Evolutionary conservation across 2,113 vertebrate genomes (phyloP), one percentile per base, ranked within the genome.

Genomic region (Microcebus murinus): DNA sequence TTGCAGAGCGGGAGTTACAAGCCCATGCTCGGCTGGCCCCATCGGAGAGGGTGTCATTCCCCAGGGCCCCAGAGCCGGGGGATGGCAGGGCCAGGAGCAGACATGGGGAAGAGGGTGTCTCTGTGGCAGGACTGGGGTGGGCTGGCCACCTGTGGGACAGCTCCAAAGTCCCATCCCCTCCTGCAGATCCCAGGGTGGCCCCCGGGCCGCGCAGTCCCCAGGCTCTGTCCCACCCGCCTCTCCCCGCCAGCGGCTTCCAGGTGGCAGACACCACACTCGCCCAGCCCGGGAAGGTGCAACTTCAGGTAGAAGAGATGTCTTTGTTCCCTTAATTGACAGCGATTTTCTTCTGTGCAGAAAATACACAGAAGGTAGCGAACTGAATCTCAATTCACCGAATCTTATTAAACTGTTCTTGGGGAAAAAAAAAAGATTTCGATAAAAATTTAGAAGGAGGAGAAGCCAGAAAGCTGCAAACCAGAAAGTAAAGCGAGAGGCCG

Each of bases 321-420:
- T 80, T 77, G 83, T 97, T 50, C 50, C 74, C 18, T 59, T 96
- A 91, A 93, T 63, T 87, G 87, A 94, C 96, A 67, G 63, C 39
- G 68, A 86, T 90, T 89, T 77, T 97, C 90, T 93, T 55, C 74
- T 48, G 42, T 15, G 97, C 94, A 80, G 92, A 84, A 96, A 96
- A 95, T 57, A 61, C 31, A 83, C 87, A 81, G 94, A 97, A 96
- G 74, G 39, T 71, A 92, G 52, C 2, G 3, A 77, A 95, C 87
- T 68, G 90, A 76, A 84, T 76, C 91, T 92, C 90, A 84, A 14
- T 68, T 86, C 70, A n/a, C 70, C 70, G 87, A 0, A 0, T 83
- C 81, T 90, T 94, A 90, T 82, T 48, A 81, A 89, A 59, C 31
- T 81, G 27, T 88, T 94, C 92, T 87, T 50, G 63, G 92, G 95